Evolutionary conservation across 2,113 vertebrate species (phyloP).

Genomic region (Seriola quinqueradiata): DNA sequence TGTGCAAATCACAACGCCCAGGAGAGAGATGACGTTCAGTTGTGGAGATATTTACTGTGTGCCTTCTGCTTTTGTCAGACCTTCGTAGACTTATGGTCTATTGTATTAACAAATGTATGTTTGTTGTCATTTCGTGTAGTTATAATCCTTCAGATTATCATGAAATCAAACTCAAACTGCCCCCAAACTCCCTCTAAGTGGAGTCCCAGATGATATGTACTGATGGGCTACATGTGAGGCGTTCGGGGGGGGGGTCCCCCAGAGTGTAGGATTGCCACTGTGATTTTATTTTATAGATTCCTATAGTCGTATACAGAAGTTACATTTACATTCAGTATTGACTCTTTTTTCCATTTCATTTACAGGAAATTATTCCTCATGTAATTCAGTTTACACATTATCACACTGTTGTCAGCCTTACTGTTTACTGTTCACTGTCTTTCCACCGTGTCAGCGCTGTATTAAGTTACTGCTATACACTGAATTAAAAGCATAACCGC

Average conservation of each 20-base stretch:
- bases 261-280: too few relatives aligned
- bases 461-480: not conserved
- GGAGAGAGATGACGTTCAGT: not conserved
- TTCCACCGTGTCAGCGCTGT: not conserved
- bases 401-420: not conserved
- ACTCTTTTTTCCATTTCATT: not conserved
- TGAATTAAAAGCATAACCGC: not conserved
- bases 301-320: not conserved
- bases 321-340: not conserved
- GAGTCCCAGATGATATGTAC: too few relatives aligned
- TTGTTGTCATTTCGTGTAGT: not conserved
- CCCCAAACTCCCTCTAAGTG: too few relatives aligned
- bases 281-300: not conserved
- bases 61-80: not conserved
- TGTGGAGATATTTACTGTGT: not conserved
- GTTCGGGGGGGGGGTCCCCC: too few relatives aligned
- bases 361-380: not conserved
- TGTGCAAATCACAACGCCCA: slow-evolving; percentile 21
- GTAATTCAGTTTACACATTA: not conserved
- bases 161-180: too few relatives aligned
- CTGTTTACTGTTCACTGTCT: not conserved
- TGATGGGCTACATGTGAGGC: too few relatives aligned
- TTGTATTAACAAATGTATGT: not conserved
- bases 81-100: not conserved
- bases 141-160: too few relatives aligned